Conservation (phyloP, 2,113 vertebrate genomes). For the Lipotes vexillifer region DNA sequence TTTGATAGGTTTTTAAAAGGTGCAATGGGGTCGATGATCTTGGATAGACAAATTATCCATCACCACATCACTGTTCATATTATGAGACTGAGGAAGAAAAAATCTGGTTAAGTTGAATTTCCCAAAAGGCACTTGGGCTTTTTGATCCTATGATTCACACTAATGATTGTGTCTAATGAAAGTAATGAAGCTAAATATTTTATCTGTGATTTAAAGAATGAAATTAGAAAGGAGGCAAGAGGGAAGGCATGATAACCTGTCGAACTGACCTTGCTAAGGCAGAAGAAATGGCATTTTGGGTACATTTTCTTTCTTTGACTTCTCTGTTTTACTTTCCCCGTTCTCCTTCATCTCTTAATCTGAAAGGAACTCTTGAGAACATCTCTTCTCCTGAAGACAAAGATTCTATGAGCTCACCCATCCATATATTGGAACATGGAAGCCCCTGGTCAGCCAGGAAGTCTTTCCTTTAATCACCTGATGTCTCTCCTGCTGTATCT, state of each 20-base stretch:
- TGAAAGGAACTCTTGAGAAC: background rate
- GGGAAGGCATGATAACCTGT: background rate
- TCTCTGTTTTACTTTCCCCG: background rate
- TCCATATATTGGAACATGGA: background rate
- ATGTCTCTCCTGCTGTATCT: background rate
- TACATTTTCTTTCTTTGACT: background rate
- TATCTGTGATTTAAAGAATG: background rate
- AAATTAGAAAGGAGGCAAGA: background rate
- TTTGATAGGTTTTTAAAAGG: constrained; percentile 18
- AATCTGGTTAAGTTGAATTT: background rate
- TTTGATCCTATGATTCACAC: background rate
- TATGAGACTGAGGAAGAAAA: background rate
- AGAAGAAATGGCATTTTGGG: background rate
- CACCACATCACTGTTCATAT: background rate
- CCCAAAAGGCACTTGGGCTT: background rate
- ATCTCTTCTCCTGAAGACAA: background rate
- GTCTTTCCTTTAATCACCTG: background rate
- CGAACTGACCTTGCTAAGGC: constrained; percentile 4
- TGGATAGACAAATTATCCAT: background rate
- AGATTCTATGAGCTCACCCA: background rate
- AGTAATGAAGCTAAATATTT: background rate
- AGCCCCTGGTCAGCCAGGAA: background rate
- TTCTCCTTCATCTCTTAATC: background rate
- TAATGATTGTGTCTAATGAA: constrained; percentile 14
- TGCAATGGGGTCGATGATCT: background rate